phyloP scores from a whole-genome alignment of 2,888 invertebrate species.

The Diarsia rubi region DNA sequence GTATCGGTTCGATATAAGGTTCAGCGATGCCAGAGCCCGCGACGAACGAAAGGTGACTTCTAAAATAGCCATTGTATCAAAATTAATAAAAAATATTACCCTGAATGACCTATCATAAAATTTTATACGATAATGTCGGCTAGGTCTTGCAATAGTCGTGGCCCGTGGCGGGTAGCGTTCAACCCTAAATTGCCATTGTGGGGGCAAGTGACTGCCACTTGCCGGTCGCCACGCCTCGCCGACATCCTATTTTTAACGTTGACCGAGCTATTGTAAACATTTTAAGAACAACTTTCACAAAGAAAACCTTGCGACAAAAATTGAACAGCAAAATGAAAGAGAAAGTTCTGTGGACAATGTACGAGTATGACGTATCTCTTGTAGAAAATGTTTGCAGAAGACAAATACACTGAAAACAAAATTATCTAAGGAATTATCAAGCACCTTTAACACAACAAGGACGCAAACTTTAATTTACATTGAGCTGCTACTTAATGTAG shows the following conservation, averaged over 20 bases:
- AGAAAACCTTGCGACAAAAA: constrained; percentile 15
- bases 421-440: neutral
- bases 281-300: constrained; percentile 37
- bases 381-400: neutral
- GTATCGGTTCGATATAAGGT: neutral
- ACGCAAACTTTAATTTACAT: constrained; percentile 8
- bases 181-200: constrained; percentile 43
- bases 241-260: constrained; percentile 48
- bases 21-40: constrained; percentile 1
- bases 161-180: constrained; percentile 20
- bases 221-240: constrained; percentile 34
- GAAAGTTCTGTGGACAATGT: constrained; percentile 16
- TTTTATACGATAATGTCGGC: constrained; percentile 42
- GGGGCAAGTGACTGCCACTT: constrained; percentile 22
- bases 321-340: constrained; percentile 10
- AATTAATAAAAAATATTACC: constrained; percentile 43
- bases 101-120: constrained; percentile 42
- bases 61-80: constrained; percentile 45
- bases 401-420: neutral
- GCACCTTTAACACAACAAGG: neutral
- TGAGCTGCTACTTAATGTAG: too few relatives aligned
- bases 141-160: constrained; percentile 30
- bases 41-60: neutral
- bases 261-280: constrained; percentile 38
- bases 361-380: constrained; percentile 2